A percentile compares a stretch with the other conserved stretches of the same genome.
phyloP scores from a whole-genome alignment of 2,113 vertebrate species.

The Albula glossodonta region DNA sequence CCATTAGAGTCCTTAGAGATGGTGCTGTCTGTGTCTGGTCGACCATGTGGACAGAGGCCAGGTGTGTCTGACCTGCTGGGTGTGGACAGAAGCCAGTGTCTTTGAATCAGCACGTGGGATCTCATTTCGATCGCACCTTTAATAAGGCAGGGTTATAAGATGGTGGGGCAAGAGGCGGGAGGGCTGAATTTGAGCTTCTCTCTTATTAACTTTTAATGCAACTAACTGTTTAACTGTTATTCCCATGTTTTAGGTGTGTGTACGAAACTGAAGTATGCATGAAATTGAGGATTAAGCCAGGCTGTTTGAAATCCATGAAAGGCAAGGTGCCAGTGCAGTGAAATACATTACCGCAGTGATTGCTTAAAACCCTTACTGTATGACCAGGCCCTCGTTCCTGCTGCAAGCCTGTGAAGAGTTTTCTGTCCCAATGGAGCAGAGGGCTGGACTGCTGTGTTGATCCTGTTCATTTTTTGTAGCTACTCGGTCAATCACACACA shows the following conservation, averaged over 20 bases:
- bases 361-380: slow-evolving; percentile 18
- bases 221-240: no score
- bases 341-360: slow-evolving; percentile 62
- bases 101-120: neutral
- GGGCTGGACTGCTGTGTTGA: no score
- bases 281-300: no score
- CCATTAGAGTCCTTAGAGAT: neutral
- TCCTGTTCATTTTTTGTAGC: no score
- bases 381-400: no score
- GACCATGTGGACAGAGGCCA: no score
- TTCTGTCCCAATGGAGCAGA: no score
- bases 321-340: slow-evolving; percentile 29
- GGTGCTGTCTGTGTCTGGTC: neutral
- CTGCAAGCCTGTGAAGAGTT: no score
- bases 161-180: neutral
- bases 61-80: no score
- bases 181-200: no score
- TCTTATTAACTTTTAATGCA: no score
- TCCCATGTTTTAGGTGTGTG: neutral
- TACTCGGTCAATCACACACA: neutral
- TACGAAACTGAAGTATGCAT: neutral
- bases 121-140: neutral
- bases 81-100: neutral
- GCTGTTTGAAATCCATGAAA: no score
- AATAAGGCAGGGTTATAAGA: neutral